Base-by-base conservation (phyloP, 92 coral and sea anemone species). In the Phenganax subtilis region DNA sequence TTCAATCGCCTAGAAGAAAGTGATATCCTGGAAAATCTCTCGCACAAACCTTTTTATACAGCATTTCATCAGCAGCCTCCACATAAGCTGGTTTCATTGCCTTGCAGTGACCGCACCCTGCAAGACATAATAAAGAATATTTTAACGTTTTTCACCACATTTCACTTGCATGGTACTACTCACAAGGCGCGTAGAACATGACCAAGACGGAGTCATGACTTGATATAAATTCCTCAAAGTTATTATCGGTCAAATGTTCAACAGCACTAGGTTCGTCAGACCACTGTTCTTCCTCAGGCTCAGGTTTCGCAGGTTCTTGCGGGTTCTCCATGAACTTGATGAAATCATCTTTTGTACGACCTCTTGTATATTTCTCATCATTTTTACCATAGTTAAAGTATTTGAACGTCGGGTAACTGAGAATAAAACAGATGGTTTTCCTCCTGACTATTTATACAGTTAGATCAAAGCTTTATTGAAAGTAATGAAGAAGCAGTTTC, bases 91-190 rank as follows among this genome's bases (percentile, higher is more conserved):
- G 98, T 81, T 94, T 94, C 98, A 94, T 94, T 8, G 91, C 86
- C 76, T 94, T 94, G 75, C 98, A 94, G 85, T 94, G 98, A 44
- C 98, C 98, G 82, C 98, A 94, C 98, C 98, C 98, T 94, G 81
- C 9, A 29, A 63, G 61, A 54, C 37, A 55, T 25, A 12, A 71
- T 8, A 15, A 11, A 15, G 4, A 81, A 30, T 6, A 31, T 52
- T 25, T 51, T 17, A 31, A 9, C 47, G 15, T 20, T 0, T 55
- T 51, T 16, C 1, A 14, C 28, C n/a, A 61, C 27, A 61, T 61
- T 61, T 61, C 14, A 6, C 7, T 14, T 61, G 7, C n/a, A 69
- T 10, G 74, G 12, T 9, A 15, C 25, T 6, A 14, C 61, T 55
- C 57, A 54, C 64, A 75, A 52, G 63, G 61, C 11, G 64, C 53